Evolutionary conservation across 2,113 vertebrate genomes (phyloP), one percentile per base, ranked within the genome.

Genomic region (Plecotus auritus): DNA sequence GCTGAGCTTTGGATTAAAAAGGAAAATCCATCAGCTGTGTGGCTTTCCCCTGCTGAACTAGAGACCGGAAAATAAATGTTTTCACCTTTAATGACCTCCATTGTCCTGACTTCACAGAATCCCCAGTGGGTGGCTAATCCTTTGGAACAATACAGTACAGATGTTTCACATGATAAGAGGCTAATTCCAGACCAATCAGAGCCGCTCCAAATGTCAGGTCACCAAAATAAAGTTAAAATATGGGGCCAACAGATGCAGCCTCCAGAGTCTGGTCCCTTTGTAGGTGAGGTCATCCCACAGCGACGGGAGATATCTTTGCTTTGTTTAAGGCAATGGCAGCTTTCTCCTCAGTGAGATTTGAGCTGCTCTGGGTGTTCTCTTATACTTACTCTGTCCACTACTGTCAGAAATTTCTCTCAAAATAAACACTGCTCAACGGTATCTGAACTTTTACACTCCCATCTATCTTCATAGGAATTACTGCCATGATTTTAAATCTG

Each of bases 131-230:
- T 90, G 90, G 97, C 95, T 98, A 97, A 96, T 97, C 91, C 96
- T 98, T 97, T 98, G 91, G 96, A 98, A 98, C 97, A 98, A 97
- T 97, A 96, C 78, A 78, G 95, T 96, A 94, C 97, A 98, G 97
- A 98, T 98, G 97, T 98, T 98, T 98, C 88, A 96, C 73, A 97
- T 76, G 98, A 98, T 98, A 98, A 98, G 97, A 94, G 94, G 69
- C 90, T 96, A 93, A 98, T 97, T 95, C 91, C 93, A 96, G 94
- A 97, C 96, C 96, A 95, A 97, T 98, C 95, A 97, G 94, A 98
- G 81, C 82, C 72, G 95, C 88, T 98, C 93, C 96, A 98, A 98
- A 98, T 97, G 97, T 96, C 97, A 96, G 81, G 86, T 95, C 94
- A 96, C 96, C 94, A 97, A 98, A 97, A 98, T 96, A 98, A 98